These are phyloP conservation scores for Camelus dromedarius DNA, from an alignment of 2,113 vertebrate genomes.

Conservation along the genomic window DNA sequence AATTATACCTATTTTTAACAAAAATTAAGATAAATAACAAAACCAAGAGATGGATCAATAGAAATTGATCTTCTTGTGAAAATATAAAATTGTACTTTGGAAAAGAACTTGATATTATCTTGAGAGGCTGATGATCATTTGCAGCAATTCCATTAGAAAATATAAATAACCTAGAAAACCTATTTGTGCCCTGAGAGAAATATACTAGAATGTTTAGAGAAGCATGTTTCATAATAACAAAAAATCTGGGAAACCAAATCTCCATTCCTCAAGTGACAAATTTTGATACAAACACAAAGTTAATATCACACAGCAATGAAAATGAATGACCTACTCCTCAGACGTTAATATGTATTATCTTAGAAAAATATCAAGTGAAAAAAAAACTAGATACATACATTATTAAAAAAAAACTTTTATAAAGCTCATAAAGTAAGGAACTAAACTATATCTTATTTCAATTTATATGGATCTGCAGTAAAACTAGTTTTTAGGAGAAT, in stretches of 20 bases:
- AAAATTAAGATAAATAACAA: constrained; percentile 32
- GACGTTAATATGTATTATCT: background rate
- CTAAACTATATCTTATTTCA: background rate
- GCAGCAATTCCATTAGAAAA: constrained; percentile 4
- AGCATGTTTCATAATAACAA: background rate
- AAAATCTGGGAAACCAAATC: background rate
- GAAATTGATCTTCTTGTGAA: background rate
- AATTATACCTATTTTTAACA: background rate
- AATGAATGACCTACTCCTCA: background rate
- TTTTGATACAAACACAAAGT: background rate
- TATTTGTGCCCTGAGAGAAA: background rate
- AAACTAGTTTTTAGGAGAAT: background rate
- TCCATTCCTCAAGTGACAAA: background rate
- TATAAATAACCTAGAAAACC: constrained; percentile 2
- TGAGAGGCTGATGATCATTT: constrained; percentile 27
- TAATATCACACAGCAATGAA: background rate
- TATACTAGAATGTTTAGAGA: background rate
- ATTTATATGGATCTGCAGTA: background rate
- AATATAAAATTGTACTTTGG: background rate
- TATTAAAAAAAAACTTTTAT: constrained; percentile 10
- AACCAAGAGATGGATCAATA: background rate
- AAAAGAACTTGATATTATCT: background rate
- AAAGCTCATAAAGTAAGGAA: background rate
- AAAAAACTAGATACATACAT: background rate
- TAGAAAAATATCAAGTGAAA: background rate